Base-by-base conservation (phyloP, 2,113 vertebrate genomes). In the Paedocypris sp. region DNA sequence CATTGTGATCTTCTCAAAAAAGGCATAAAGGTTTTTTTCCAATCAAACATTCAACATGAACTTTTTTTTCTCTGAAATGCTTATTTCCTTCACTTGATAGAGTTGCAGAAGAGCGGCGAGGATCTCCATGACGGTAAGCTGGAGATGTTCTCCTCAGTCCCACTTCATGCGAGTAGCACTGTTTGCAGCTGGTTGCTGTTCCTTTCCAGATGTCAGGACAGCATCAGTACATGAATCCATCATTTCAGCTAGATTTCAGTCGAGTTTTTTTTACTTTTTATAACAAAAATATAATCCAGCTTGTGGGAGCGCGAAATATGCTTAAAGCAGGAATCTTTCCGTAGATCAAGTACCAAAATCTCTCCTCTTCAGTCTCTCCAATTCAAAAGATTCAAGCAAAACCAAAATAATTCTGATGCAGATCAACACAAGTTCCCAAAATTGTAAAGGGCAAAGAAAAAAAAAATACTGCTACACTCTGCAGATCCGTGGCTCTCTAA, bases 221-320 rank as follows among this genome's bases (percentile, higher is more conserved):
- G 26, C 25, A 2, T 43, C 43, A 51, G 45, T 23, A 36, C 51
- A 13, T 5, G 16, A 50, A 45, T 39, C 22, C 42, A 59, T 5
- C 15, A 19, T 23, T 28, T 6, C 32, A 6, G 36, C 36, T 42
- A 29, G 35, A 31, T 62, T 54, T 53, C n/a, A 32, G 16, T 36
- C 64, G 22, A 35, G 12, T 28, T 39, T 19, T n/a, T n/a, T 28
- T 13, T 51, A 31, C 11, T 32, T 22, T 12, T 59, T 23, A 52
- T 48, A 23, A 29, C 33, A 67, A 72, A 73, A 69, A 73, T 63
- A 72, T 33, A 73, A 42, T 69, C 49, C 67, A 67, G 50, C 31
- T 15, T 42, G 25, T 38, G 31, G 29, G 28, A 50, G 28, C 43
- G 29, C 12, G 19, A 46, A 53, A 49, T 29, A n/a, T 8, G 18